Percentiles rank a stretch among this genome's conserved stretches.
Conservation (phyloP, 2,888 invertebrate genomes). For the Nomada ruficornis region DNA sequence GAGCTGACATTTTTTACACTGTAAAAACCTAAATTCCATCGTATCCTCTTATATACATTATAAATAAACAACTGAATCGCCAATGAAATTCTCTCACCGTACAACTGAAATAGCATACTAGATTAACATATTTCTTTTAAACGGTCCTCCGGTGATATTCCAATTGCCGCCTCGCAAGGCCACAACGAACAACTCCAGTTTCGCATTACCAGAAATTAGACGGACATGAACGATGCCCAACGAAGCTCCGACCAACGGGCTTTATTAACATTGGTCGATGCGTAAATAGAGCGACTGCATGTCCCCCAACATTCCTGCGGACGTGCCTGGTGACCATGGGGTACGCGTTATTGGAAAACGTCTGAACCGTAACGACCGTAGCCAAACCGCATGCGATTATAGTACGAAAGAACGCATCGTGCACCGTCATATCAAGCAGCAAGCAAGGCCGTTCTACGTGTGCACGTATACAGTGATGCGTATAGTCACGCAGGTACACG, state of each 20-base stretch:
- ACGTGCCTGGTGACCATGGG: constrained; percentile 67
- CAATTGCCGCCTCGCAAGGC: too few species aligned
- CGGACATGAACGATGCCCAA: background rate
- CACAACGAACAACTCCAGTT: background rate
- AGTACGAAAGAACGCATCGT: constrained; percentile 76
- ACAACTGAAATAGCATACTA: too few species aligned
- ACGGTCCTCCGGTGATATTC: too few species aligned
- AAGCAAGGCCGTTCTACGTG: constrained; percentile 42
- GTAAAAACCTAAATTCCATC: too few species aligned
- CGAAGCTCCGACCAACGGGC: constrained; percentile 47
- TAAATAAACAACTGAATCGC: too few species aligned
- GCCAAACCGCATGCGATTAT: constrained; percentile 80
- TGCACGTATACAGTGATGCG: constrained; percentile 8
- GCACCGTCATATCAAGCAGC: constrained; percentile 61
- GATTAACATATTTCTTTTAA: too few species aligned
- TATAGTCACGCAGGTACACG: constrained; percentile 43
- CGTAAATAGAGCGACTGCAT: constrained; percentile 71
- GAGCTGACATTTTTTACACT: too few species aligned
- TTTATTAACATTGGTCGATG: constrained; percentile 67
- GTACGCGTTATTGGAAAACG: constrained; percentile 81
- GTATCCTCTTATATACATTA: too few species aligned
- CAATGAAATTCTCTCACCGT: too few species aligned
- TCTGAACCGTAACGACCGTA: constrained; percentile 80
- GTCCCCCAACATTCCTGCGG: constrained; percentile 73
- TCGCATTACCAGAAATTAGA: constrained; percentile 10